Base-by-base conservation (phyloP, 92 coral and sea anemone genomes). In the Muricea muricata region DNA sequence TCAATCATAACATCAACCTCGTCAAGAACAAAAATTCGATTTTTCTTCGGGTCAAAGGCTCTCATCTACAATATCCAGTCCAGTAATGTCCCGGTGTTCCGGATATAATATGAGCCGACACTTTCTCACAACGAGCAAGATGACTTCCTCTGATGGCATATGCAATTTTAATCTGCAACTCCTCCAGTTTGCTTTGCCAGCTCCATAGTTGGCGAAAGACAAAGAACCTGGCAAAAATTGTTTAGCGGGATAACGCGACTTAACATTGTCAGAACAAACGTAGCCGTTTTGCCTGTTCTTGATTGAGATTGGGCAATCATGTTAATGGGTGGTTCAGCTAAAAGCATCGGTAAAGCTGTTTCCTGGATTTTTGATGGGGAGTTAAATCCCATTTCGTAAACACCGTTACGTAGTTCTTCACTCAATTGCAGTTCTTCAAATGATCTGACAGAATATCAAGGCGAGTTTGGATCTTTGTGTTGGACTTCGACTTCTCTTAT, bases 281-380 rank as follows among this genome's bases (percentile, higher is more conserved):
- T 97, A 7, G 98, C 97, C 29, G 97, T 96, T 74, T 96, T 96
- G 6, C 99, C 99, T 41, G 99, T 94, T 26, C 99, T 97, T 20
- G 98, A 92, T 89, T 92, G 99, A 18, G 99, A 97, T 86, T 96
- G 99, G 9, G 94, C 99, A 75, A 97, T 97, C 98, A 97, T 90
- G 90, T 97, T 97, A 48, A 77, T 86, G n/a, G 99, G 98, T 14
- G 98, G 98, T 35, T 95, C 98, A 72, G 98, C 97, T 25, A 95
- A 83, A 9, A 95, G 89, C 96, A 95, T 90, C 20, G 98, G 97
- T n/a, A 95, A 47, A 35, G 98, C 98, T 70, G 98, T 95, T 86
- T 95, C 98, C 57, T 95, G 98, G 67, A 95, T 93, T 87, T 95
- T 95, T 48, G 97, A 93, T 13, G 97, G 99, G 30, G 92, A 90